Base-by-base conservation (phyloP, 2,888 invertebrate genomes). In the Ennomos quercinarius region DNA sequence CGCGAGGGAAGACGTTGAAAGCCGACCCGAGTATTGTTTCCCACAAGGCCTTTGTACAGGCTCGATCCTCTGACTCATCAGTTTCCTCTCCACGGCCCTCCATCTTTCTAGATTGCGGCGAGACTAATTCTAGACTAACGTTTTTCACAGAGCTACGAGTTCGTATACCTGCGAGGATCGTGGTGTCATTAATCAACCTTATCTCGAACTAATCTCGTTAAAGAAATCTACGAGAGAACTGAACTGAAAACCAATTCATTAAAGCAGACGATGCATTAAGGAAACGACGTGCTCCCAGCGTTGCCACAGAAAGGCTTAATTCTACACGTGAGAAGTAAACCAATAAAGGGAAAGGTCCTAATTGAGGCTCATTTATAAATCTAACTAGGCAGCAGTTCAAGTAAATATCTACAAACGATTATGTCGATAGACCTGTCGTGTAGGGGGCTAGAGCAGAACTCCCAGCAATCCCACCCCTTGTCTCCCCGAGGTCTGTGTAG, bases 41-140 rank as follows among this genome's bases (percentile, higher is more conserved):
- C 87, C 84, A 75, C 76, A 78, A 77, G 80, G 81, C 85, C 81
- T 85, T 89, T 89, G 84, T 89, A 78, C 76, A 71, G 66, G 64
- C 76, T 76, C 78, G 77, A 82, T 81, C 77, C 80, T 48, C 83
- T 87, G 87, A 90, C 88, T 90, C 91, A 91, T 91, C 90, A 87
- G 86, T 91, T 90, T 85, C 74, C 72, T 72, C 74, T 85, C 86
- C 85, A 84, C 82, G 81, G 56, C 11, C 38, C n/a, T 37, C 42
- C 13, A 55, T 48, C 43, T 39, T 37, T 12, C 76, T 79, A 63
- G 81, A 84, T 87, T 80, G 80, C 83, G 81, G 83, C 79, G 82
- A 80, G 77, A 78, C 79, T 79, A 77, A 72, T 75, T 78, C 74
- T 66, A 58, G 67, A 67, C 61, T 49, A 61, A 68, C 60, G 57